These are phyloP conservation scores for Panonychus citri DNA, from an alignment of 1,140 invertebrate species.

Conservation along the genomic window DNA sequence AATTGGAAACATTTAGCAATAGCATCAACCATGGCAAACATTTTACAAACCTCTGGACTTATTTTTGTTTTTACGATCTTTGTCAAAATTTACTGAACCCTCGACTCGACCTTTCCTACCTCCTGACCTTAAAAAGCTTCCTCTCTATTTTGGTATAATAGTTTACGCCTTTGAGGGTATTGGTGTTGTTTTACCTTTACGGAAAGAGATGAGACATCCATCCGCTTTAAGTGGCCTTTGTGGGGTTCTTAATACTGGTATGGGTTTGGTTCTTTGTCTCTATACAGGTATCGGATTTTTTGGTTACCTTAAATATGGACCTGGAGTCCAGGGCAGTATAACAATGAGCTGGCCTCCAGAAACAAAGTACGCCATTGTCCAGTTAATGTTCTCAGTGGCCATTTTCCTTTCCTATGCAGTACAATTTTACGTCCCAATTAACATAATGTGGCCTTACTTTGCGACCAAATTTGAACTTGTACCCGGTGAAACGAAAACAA, in stretches of 20 bases:
- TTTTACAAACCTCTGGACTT: constrained; percentile 33
- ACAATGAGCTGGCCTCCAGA: constrained; percentile 51
- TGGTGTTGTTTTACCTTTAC: constrained; percentile 53
- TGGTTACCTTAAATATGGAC: constrained; percentile 68
- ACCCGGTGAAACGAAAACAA: background rate
- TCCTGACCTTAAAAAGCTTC: constrained; percentile 37
- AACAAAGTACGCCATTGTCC: constrained; percentile 52
- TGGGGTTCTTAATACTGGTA: constrained; percentile 64
- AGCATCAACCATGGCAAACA: constrained; percentile 51
- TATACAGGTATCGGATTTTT: constrained; percentile 71
- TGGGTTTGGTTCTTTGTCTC: constrained; percentile 54
- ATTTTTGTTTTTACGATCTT: constrained; percentile 52
- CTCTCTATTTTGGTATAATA: constrained; percentile 62
- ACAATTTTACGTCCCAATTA: constrained; percentile 76
- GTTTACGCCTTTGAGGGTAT: constrained; percentile 71
- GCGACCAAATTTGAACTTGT: constrained; percentile 32
- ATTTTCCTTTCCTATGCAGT: constrained; percentile 68
- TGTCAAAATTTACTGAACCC: constrained; percentile 45
- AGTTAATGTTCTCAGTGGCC: constrained; percentile 54
- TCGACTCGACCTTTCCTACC: constrained; percentile 29
- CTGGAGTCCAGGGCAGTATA: constrained; percentile 48
- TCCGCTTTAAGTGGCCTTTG: constrained; percentile 53
- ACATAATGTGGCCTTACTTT: constrained; percentile 56
- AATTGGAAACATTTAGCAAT: constrained; percentile 58
- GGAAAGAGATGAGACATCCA: constrained; percentile 69